Conservation (phyloP, 2,113 vertebrate genomes). For the Albula glossodonta region DNA sequence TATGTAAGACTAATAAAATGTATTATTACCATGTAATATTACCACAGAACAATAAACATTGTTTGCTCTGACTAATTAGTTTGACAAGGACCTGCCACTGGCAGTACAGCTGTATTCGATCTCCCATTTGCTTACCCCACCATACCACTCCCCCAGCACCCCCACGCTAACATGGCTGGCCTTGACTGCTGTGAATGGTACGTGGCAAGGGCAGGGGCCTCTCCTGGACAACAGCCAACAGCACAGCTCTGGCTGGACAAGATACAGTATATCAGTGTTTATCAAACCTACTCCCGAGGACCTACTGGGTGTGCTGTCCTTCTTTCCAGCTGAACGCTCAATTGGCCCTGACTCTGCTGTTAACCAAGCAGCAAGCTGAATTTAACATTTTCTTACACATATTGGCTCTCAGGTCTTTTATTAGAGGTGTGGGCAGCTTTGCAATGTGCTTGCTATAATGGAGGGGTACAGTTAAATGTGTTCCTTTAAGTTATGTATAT, state of each 20-base stretch:
- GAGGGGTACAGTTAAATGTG: background rate
- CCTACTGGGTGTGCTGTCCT: background rate
- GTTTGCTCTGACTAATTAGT: background rate
- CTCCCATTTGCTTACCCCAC: background rate
- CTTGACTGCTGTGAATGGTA: background rate
- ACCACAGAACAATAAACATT: background rate
- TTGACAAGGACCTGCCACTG: background rate
- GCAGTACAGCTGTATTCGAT: background rate
- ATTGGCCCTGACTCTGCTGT: background rate
- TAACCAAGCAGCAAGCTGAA: background rate
- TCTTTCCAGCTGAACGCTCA: background rate
- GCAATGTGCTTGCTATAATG: background rate
- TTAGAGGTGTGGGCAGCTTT: background rate
- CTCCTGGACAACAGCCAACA: background rate
- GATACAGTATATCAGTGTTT: background rate
- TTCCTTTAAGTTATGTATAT: background rate
- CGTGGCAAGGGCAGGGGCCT: background rate
- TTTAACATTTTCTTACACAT: background rate
- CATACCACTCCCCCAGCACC: background rate
- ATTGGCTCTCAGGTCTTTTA: background rate
- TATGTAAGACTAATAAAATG: background rate
- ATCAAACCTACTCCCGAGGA: background rate
- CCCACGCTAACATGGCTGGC: background rate
- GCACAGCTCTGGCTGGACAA: background rate
- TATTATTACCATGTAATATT: background rate